phyloP scores from a whole-genome alignment of 2,888 invertebrate genomes.

The Acronicta psi region DNA sequence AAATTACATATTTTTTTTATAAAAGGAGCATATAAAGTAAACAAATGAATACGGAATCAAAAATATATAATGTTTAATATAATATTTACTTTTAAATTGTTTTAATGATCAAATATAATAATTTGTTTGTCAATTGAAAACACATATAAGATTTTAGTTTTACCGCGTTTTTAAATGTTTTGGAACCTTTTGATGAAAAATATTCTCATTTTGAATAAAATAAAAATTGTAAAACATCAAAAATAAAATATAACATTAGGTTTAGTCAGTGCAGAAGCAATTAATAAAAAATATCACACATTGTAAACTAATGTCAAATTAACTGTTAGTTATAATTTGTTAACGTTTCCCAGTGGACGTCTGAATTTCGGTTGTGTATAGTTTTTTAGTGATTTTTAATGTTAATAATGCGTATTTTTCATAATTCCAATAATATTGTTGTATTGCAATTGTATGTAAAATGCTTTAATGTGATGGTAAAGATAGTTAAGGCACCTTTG shows the following conservation, averaged over 20 bases:
- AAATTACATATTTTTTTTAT: conserved; percentile 10
- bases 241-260: conserved; percentile 11
- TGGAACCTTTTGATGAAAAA: not conserved
- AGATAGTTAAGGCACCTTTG: conserved; percentile 51
- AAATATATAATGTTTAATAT: conserved; percentile 8
- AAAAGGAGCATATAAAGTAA: too few relatives aligned
- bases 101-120: conserved; percentile 16
- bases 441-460: conserved; percentile 58
- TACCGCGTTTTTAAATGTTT: too few relatives aligned
- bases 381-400: conserved; percentile 56
- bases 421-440: conserved; percentile 57
- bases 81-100: conserved; percentile 11
- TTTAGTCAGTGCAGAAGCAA: conserved; percentile 64
- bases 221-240: conserved; percentile 9
- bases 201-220: conserved; percentile 20
- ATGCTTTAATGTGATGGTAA: conserved; percentile 66
- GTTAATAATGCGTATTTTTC: conserved; percentile 54
- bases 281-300: conserved; percentile 72
- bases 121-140: conserved; percentile 25
- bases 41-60: conserved; percentile 7
- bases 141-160: not conserved
- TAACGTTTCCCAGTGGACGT: conserved; percentile 56
- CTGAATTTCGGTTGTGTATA: conserved; percentile 75
- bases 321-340: conserved; percentile 62
- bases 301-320: conserved; percentile 81